phyloP scores from a whole-genome alignment of 2,888 invertebrate genomes.

The Dysmachus trigonus region DNA sequence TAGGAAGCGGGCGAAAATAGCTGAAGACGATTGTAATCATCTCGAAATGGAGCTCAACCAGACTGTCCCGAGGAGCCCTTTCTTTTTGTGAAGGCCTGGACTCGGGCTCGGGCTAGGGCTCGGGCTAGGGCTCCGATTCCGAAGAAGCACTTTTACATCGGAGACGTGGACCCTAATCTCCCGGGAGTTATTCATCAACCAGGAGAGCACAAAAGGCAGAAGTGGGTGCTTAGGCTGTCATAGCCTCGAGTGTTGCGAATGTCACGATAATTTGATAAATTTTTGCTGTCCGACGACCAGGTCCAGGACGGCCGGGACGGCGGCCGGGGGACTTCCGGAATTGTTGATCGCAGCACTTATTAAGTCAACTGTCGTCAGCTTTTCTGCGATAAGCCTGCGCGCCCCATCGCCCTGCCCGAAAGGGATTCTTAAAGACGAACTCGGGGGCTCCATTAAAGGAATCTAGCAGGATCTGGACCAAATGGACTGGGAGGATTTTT shows the following conservation, averaged over 20 bases:
- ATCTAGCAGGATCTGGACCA: background rate
- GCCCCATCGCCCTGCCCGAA: background rate
- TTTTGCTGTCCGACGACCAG: background rate
- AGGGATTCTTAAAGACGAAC: background rate
- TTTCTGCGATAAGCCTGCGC: background rate
- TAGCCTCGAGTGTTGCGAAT: background rate
- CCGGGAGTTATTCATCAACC: background rate
- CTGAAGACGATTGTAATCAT: constrained; percentile 26
- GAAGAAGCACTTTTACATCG: background rate
- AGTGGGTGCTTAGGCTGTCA: background rate
- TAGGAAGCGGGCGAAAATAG: background rate
- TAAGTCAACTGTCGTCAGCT: background rate
- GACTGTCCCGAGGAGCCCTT: background rate
- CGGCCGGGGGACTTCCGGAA: background rate
- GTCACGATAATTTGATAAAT: background rate
- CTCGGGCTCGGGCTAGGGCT: too few relatives aligned
- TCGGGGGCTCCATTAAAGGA: background rate
- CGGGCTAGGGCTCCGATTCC: background rate
- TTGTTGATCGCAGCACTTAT: background rate
- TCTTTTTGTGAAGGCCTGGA: background rate
- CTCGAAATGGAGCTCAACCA: background rate
- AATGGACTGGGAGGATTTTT: background rate
- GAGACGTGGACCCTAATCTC: background rate
- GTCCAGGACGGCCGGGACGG: background rate
- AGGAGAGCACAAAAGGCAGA: background rate